A percentile compares a stretch with the other conserved stretches of the same genome.
phyloP scores from a whole-genome alignment of 2,113 vertebrate genomes.

The Tragelaphus strepsiceros region DNA sequence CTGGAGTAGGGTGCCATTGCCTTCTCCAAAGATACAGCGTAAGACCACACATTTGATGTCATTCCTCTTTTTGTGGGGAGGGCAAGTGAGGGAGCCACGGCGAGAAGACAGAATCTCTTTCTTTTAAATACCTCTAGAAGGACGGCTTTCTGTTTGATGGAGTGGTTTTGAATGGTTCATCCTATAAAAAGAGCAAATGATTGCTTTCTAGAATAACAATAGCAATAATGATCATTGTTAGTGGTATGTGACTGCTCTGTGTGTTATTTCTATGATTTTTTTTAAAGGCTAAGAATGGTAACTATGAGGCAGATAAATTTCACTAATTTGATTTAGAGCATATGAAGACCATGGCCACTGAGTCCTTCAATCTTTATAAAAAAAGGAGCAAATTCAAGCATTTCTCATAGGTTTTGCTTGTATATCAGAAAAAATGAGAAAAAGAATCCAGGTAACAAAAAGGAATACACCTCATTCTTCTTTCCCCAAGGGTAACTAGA shows the following conservation, averaged over 20 bases:
- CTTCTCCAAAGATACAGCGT: not conserved
- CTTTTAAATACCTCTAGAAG: not conserved
- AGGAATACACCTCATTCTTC: not conserved
- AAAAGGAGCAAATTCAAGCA: not conserved
- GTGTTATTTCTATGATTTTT: not conserved
- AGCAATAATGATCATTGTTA: not conserved
- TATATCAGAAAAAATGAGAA: not conserved
- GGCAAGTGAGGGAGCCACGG: not conserved
- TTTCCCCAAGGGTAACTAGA: not conserved
- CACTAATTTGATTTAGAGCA: not conserved
- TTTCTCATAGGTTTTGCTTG: not conserved
- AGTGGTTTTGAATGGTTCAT: not conserved
- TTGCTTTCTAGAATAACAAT: not conserved
- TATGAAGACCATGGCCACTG: not conserved
- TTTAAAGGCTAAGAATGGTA: not conserved
- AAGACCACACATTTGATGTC: not conserved
- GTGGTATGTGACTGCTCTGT: not conserved
- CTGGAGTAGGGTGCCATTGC: too few relatives aligned
- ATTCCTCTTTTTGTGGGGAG: not conserved
- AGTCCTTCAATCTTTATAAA: not conserved
- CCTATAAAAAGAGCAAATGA: not conserved
- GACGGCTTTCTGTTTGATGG: not conserved
- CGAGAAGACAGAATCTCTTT: not conserved
- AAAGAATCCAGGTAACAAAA: not conserved
- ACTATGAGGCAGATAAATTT: not conserved